Conservation (phyloP, 2,888 invertebrate genomes). For the Parasteatoda lunata region DNA sequence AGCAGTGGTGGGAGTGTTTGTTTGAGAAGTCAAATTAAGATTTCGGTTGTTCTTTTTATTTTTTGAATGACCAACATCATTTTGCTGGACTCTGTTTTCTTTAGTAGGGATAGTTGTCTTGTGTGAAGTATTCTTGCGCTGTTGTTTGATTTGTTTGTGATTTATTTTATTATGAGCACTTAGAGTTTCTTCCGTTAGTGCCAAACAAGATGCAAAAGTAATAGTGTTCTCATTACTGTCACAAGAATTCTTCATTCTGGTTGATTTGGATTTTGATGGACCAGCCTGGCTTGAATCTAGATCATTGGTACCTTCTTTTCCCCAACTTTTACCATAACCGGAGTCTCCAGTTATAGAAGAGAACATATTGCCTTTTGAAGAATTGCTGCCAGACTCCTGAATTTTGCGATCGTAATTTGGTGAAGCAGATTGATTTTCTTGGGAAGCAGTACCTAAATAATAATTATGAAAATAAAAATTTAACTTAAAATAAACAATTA, state of each 20-base stretch:
- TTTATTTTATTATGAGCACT: conserved; percentile 50
- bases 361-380: conserved; percentile 60
- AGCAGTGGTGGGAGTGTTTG: conserved; percentile 23
- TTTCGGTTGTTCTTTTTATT: conserved; percentile 28
- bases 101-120: conserved; percentile 9
- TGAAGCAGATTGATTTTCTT: conserved; percentile 21
- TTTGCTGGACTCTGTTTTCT: conserved; percentile 37
- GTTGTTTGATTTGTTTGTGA: conserved; percentile 56
- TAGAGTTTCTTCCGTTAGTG: conserved; percentile 50
- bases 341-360: conserved; percentile 60
- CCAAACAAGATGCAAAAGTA: conserved; percentile 39
- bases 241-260: conserved; percentile 19
- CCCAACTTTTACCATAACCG: conserved; percentile 42
- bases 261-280: conserved; percentile 18
- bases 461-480: neutral
- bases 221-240: conserved; percentile 6
- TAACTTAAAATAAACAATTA: neutral
- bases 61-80: conserved; percentile 14
- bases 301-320: conserved; percentile 8
- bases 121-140: conserved; percentile 31
- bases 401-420: conserved; percentile 14
- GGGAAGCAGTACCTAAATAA: conserved; percentile 24
- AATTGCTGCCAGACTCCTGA: conserved; percentile 49
- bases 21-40: conserved; percentile 11
- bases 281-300: conserved; percentile 13